Evolutionary conservation across 2,797 vertebrate species (phyloP).

Genomic region (Syncerus caffer): DNA sequence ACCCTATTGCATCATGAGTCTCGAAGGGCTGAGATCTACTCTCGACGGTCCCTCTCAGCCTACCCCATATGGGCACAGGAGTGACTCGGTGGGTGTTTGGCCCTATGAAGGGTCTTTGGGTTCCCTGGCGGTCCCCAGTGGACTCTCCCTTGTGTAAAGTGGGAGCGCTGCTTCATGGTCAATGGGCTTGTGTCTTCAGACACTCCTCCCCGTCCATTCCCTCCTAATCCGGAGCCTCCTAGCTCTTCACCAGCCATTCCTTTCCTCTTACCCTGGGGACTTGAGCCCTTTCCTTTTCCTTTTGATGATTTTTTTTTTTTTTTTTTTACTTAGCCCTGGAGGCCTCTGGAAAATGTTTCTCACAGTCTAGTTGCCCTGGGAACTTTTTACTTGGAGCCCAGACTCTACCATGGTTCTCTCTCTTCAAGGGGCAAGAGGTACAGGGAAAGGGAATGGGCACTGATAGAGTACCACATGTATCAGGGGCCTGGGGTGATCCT

Average conservation of each 20-base stretch:
- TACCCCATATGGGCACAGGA: background rate
- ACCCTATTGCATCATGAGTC: background rate
- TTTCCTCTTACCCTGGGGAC: background rate
- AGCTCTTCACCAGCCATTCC: background rate
- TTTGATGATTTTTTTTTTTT: background rate
- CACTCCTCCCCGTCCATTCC: too few species aligned
- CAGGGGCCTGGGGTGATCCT: background rate
- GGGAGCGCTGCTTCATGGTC: background rate
- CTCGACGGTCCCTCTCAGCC: rapidly evolving
- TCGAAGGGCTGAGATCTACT: background rate
- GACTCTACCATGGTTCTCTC: background rate
- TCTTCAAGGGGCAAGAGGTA: background rate
- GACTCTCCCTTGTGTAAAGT: background rate
- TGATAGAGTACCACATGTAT: rapidly evolving
- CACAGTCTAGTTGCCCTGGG: background rate
- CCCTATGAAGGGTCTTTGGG: background rate
- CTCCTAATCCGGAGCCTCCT: background rate
- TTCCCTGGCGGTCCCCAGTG: background rate
- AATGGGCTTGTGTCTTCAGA: background rate
- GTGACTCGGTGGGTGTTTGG: background rate
- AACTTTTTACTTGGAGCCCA: background rate
- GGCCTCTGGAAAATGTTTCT: background rate
- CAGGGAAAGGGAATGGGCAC: background rate
- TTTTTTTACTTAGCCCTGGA: background rate
- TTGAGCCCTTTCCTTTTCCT: background rate